Evolutionary conservation across 1,140 invertebrate species (phyloP), one percentile per base, ranked within the genome.

Genomic region (Lethrus apterus): DNA sequence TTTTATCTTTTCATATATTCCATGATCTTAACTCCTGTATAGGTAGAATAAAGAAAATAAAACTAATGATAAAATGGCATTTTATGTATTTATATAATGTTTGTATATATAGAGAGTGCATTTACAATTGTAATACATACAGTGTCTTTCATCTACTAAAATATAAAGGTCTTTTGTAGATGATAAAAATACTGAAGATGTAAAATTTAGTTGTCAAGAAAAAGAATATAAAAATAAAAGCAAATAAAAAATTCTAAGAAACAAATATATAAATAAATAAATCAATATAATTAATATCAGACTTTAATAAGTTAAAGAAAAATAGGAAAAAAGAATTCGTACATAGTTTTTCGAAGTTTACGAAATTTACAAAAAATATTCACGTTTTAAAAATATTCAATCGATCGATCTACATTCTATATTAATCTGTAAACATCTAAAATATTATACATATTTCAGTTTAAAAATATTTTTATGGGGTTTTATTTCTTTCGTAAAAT

Each of bases 111-210:
- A 62, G 54, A 55, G 55, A 62, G 58, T 62, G 58, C 58, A 62
- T 59, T 60, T 62, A 62, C 60, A 60, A 54, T 55, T 59, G 55
- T 59, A 58, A 55, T 60, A 62, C 58, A 62, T 58, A 62, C 49
- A 57, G 59, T 61, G 55, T 56, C 42, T 20, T 50, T 60, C 57
- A 56, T 52, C 51, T 59, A 59, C 52, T 51, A 55, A 56, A 57
- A 57, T 56, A 48, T 47, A 58, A 40, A 50, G 31, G 14, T 24
- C 26, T 45, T 44, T 35, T 20, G 44, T 42, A 33, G 19, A 21
- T 42, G 30, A 30, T 19, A 42, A 47, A 51, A 47, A 35, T 41
- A 44, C 34, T 23, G 21, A 34, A 32, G 19, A 41, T 41, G 42
- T 38, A 50, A 48, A 46, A 38, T 38, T 21, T 7, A 21, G 20